Evolutionary conservation across 2,888 invertebrate species (phyloP).

Genomic region (Catocala fraxini): DNA sequence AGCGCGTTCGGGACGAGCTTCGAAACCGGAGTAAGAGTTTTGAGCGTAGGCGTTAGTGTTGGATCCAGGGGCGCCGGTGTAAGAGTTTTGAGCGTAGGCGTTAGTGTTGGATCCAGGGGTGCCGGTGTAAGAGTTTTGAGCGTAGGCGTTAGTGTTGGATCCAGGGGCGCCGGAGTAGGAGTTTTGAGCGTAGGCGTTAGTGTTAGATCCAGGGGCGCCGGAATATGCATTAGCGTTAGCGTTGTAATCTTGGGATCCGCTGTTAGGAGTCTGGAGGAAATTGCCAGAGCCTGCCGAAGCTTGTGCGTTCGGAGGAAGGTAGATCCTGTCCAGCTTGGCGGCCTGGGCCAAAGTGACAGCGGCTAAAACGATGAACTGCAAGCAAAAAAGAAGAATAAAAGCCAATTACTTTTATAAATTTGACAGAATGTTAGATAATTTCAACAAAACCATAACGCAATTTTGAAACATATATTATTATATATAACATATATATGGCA

Average conservation of each 20-base stretch:
- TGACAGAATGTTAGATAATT: not conserved
- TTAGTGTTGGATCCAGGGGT: too few species aligned
- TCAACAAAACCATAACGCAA: too few species aligned
- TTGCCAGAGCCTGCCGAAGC: slow-evolving; percentile 47
- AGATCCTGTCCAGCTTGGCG: slow-evolving; percentile 76
- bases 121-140: too few species aligned
- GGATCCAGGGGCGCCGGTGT: too few species aligned
- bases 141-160: slow-evolving; percentile 59
- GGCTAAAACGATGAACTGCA: slow-evolving; percentile 73
- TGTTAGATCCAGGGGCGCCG: slow-evolving; percentile 7
- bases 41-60: too few species aligned
- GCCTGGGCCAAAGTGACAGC: slow-evolving; percentile 66
- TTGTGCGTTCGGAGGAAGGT: slow-evolving; percentile 72
- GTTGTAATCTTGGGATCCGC: slow-evolving; percentile 18
- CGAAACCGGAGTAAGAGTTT: slow-evolving; percentile 47
- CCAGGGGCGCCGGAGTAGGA: slow-evolving; percentile 49
- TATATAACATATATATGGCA: too few species aligned
- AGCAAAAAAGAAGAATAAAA: slow-evolving; percentile 5
- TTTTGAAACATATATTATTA: too few species aligned
- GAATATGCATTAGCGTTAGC: slow-evolving; percentile 34
- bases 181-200: slow-evolving; percentile 35
- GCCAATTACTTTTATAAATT: not conserved
- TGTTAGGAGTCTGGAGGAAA: slow-evolving; percentile 49
- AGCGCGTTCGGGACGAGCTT: slow-evolving; percentile 68
- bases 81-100: too few species aligned